Evolutionary conservation across 2,888 invertebrate species (phyloP).

Genomic region (Chalcosyrphus nemorum): DNA sequence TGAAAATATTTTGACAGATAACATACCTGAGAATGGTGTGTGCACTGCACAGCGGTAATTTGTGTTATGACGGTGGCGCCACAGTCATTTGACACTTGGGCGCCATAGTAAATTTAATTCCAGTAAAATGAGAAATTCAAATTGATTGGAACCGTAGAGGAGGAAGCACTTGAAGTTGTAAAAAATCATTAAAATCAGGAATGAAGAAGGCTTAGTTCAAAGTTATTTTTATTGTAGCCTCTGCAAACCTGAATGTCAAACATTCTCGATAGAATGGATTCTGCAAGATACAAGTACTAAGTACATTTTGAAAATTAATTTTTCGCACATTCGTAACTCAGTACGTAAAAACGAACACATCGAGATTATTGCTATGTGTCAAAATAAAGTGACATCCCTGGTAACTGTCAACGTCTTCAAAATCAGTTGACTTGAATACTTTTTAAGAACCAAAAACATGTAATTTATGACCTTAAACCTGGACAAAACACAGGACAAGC

Average conservation of each 20-base stretch:
- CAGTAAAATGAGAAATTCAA: slow-evolving; percentile 49
- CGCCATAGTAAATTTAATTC: slow-evolving; percentile 63
- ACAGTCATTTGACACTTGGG: slow-evolving; percentile 59
- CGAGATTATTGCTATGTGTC: no score
- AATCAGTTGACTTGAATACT: no score
- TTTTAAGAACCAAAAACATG: no score
- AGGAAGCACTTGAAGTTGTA: not conserved
- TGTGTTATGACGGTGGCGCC: slow-evolving; percentile 64
- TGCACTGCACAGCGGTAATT: slow-evolving; percentile 57
- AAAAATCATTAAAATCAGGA: not conserved
- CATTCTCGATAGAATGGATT: no score
- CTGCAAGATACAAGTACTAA: no score
- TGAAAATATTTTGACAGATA: slow-evolving; percentile 70
- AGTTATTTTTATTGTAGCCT: not conserved
- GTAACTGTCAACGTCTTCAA: no score
- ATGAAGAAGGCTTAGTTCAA: not conserved
- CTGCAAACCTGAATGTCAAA: slow-evolving; percentile 16
- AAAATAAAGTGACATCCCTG: no score
- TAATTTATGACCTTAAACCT: no score
- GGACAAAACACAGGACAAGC: no score
- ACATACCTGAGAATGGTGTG: slow-evolving; percentile 47
- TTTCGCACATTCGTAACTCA: no score
- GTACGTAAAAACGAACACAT: no score
- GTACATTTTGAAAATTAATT: no score
- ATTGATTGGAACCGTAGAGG: slow-evolving; percentile 16